phyloP scores from a whole-genome alignment of 2,888 invertebrate genomes.

The Torymus texanus region DNA sequence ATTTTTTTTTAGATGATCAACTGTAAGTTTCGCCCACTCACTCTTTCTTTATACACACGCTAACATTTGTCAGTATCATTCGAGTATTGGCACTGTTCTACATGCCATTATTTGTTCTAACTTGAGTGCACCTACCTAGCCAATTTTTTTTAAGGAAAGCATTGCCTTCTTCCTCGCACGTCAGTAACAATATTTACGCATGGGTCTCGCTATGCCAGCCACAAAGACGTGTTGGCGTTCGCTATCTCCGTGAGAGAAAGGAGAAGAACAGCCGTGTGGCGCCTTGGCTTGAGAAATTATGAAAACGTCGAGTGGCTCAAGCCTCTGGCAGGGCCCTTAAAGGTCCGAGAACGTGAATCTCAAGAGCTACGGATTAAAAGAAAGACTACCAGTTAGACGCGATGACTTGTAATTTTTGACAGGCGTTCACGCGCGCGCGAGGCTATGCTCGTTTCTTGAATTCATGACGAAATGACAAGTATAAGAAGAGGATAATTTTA shows the following conservation, averaged over 20 bases:
- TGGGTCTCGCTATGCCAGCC: not conserved
- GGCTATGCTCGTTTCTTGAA: constrained; percentile 5
- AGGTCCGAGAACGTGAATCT: constrained; percentile 60
- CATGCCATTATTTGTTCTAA: constrained; percentile 9
- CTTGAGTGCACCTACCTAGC: constrained; percentile 22
- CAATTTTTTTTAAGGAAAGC: constrained; percentile 26
- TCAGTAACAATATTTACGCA: constrained; percentile 31
- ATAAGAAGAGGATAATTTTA: constrained; percentile 61
- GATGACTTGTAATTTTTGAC: constrained; percentile 70
- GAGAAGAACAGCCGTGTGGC: constrained; percentile 22
- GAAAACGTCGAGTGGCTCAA: constrained; percentile 68
- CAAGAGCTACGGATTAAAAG: constrained; percentile 68
- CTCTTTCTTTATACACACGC: not conserved
- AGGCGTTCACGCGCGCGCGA: not conserved
- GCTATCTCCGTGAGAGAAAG: constrained; percentile 1
- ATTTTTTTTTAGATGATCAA: too few relatives aligned
- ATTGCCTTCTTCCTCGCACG: too few relatives aligned
- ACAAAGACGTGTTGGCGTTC: not conserved
- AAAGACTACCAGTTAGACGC: constrained; percentile 75
- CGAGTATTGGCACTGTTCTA: not conserved
- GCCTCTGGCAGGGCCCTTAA: constrained; percentile 60
- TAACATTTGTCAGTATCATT: constrained; percentile 16
- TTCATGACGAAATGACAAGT: too few relatives aligned
- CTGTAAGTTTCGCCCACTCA: not conserved
- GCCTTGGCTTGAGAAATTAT: constrained; percentile 57